These are phyloP conservation scores for Tamandua tetradactyla DNA, from an alignment of 2,797 vertebrate genomes.

Conservation along the genomic window DNA sequence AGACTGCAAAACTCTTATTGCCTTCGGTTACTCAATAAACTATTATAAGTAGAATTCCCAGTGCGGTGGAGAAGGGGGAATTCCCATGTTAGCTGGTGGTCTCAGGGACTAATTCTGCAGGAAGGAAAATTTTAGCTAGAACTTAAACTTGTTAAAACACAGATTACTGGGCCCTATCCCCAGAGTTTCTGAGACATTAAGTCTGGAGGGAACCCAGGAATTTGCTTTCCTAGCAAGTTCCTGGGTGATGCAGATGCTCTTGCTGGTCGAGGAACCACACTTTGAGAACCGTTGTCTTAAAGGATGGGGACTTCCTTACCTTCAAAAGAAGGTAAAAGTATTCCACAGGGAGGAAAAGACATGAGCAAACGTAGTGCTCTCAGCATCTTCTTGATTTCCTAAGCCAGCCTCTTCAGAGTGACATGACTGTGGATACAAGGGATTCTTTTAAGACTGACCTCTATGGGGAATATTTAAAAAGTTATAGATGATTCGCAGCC, in stretches of 20 bases:
- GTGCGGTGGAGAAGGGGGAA: not conserved
- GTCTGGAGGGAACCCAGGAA: not conserved
- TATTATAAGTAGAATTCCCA: not conserved
- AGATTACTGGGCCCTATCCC: not conserved
- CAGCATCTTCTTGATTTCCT: not conserved
- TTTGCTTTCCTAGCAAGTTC: not conserved
- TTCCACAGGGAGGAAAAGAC: not conserved
- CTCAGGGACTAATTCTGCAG: not conserved
- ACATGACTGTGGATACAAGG: not conserved
- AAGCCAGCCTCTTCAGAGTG: not conserved
- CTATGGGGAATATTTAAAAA: not conserved
- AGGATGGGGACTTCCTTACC: not conserved
- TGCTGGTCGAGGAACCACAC: not conserved
- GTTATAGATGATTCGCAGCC: not conserved
- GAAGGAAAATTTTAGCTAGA: not conserved
- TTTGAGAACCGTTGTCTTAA: slow-evolving; percentile 33
- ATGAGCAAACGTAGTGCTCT: not conserved
- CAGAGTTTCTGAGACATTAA: not conserved
- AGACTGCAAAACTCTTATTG: not conserved
- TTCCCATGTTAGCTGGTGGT: not conserved
- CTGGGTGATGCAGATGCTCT: not conserved
- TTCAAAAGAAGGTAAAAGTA: not conserved
- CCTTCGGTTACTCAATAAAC: not conserved
- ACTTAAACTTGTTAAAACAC: not conserved
- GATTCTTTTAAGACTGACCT: not conserved